phyloP scores from a whole-genome alignment of 2,113 vertebrate species.

The Gallinago undulata region DNA sequence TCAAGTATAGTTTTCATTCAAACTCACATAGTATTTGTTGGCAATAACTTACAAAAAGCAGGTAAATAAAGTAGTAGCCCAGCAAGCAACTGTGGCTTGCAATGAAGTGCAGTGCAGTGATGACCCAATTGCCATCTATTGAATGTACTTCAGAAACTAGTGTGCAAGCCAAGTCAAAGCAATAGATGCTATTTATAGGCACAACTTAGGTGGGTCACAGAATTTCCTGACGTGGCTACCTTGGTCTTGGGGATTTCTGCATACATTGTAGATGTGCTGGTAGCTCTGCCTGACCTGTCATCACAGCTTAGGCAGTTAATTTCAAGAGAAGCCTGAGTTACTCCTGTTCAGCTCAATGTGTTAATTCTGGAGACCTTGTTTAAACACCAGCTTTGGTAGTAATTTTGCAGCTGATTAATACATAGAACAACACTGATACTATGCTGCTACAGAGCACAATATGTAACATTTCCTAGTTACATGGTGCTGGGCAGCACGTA shows the following conservation, averaged over 20 bases:
- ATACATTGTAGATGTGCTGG: not conserved
- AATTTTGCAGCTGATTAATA: not conserved
- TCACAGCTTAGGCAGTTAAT: not conserved
- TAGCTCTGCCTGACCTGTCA: not conserved
- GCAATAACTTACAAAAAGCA: not conserved
- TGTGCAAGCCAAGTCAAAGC: not conserved
- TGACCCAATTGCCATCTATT: not conserved
- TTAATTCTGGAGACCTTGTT: not conserved
- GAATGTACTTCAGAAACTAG: not conserved
- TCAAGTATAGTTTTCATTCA: not conserved
- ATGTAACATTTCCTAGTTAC: not conserved
- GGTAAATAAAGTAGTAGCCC: not conserved
- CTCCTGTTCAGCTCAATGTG: not conserved
- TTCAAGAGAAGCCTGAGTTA: not conserved
- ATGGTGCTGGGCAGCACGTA: not conserved
- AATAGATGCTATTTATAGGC: not conserved
- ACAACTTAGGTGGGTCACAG: not conserved
- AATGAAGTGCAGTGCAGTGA: not conserved
- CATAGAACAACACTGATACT: not conserved
- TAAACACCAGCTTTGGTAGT: not conserved
- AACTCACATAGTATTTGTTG: not conserved
- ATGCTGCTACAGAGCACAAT: not conserved
- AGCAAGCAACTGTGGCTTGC: not conserved
- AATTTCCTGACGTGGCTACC: not conserved
- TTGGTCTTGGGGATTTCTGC: not conserved